phyloP scores from a whole-genome alignment of 2,797 vertebrate species.

The Coracias cyanogaster region DNA sequence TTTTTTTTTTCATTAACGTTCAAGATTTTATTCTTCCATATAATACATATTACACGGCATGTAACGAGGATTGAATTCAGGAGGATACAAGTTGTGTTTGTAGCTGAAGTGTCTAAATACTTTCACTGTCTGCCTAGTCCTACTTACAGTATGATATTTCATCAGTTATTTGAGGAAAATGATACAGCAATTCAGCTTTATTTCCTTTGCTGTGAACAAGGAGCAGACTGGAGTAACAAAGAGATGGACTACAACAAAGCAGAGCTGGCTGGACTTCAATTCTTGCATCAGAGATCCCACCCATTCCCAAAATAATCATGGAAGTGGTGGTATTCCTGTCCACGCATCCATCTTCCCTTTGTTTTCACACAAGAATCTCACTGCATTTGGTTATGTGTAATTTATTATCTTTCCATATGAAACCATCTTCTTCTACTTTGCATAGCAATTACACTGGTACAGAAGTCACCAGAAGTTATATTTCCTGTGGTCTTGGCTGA shows the following conservation, averaged over 20 bases:
- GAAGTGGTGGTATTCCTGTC: background rate
- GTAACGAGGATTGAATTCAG: background rate
- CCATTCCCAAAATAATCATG: background rate
- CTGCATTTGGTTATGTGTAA: background rate
- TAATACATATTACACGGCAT: background rate
- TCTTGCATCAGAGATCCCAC: background rate
- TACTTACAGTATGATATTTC: background rate
- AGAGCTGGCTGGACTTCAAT: background rate
- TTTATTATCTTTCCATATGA: background rate
- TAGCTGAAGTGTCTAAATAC: background rate
- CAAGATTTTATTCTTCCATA: background rate
- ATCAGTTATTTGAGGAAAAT: background rate
- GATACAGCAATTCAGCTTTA: background rate
- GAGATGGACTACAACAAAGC: background rate
- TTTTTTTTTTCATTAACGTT: background rate
- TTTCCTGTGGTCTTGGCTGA: background rate
- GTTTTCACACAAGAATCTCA: background rate
- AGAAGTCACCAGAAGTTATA: background rate
- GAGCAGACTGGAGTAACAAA: background rate
- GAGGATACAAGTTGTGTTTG: background rate
- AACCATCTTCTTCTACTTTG: background rate
- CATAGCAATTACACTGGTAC: background rate
- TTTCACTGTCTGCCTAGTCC: background rate
- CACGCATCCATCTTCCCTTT: background rate
- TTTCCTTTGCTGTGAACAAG: background rate